Conservation (phyloP, 2,888 invertebrate species). For the Drosophila prolongata region DNA sequence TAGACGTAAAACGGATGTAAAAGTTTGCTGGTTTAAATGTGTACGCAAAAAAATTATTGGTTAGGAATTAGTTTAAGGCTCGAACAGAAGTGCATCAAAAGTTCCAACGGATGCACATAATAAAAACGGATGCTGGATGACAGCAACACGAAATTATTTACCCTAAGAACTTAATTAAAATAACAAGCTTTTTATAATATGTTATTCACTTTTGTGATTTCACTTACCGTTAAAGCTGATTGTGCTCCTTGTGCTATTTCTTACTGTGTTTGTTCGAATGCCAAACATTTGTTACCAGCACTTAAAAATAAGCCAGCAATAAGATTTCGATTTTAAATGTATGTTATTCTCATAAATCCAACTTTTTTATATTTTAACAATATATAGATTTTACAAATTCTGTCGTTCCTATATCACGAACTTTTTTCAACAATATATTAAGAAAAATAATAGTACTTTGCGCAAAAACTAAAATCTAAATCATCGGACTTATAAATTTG, state of each 20-base stretch:
- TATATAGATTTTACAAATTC: too few species aligned
- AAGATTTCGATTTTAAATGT: too few species aligned
- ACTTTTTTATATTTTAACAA: too few species aligned
- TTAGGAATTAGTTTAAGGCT: slow-evolving; percentile 53
- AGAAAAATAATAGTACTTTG: too few species aligned
- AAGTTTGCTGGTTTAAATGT: slow-evolving; percentile 58
- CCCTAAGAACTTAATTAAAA: slow-evolving; percentile 13
- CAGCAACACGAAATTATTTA: slow-evolving; percentile 22
- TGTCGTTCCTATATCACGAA: too few species aligned
- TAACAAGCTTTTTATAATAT: too few species aligned
- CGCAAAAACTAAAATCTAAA: too few species aligned
- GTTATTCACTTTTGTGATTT: slow-evolving; percentile 50
- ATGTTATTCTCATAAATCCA: too few species aligned
- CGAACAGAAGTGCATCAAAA: slow-evolving; percentile 15
- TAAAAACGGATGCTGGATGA: slow-evolving; percentile 69
- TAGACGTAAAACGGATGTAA: slow-evolving; percentile 59
- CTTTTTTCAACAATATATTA: too few species aligned
- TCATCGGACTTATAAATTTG: too few species aligned
- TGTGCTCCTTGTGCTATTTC: neutral
- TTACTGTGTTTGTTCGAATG: neutral
- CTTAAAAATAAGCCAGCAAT: too few species aligned
- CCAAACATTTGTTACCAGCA: neutral
- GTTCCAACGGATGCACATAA: slow-evolving; percentile 42
- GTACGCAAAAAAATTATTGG: slow-evolving; percentile 46
- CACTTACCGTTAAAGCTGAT: neutral